These are phyloP conservation scores for Agrotis puta DNA, from an alignment of 2,888 invertebrate species.

Conservation along the genomic window DNA sequence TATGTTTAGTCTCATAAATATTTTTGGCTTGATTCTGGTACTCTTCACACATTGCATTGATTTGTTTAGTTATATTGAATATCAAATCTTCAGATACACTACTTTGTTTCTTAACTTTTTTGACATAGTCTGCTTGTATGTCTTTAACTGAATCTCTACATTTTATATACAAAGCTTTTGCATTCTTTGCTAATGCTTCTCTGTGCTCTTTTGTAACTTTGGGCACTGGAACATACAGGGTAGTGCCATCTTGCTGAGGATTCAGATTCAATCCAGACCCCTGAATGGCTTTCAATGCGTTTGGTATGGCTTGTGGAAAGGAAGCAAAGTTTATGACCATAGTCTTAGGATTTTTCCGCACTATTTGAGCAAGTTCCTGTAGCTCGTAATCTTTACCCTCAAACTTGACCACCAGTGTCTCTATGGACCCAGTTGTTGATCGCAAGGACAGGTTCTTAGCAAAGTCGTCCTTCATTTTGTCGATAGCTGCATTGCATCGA, in stretches of 20 bases:
- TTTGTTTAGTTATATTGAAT: conserved; percentile 93
- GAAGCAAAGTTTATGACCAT: conserved; percentile 95
- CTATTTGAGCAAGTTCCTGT: conserved; percentile 97
- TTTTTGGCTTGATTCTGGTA: conserved; percentile 89
- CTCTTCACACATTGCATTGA: conserved; percentile 93
- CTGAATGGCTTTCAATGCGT: conserved; percentile 94
- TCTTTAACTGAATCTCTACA: conserved; percentile 95
- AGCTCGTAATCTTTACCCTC: conserved; percentile 95
- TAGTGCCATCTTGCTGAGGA: conserved; percentile 98
- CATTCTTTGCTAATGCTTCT: conserved; percentile 96
- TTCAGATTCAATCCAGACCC: conserved; percentile 97
- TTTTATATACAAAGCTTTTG: conserved; percentile 95
- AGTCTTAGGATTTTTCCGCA: conserved; percentile 96
- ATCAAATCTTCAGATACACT: conserved; percentile 93
- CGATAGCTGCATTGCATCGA: conserved; percentile 93
- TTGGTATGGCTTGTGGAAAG: conserved; percentile 96
- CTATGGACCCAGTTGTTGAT: conserved; percentile 95
- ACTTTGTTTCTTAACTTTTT: conserved; percentile 93
- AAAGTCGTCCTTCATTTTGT: conserved; percentile 95
- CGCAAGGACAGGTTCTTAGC: conserved; percentile 95
- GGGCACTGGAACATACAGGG: conserved; percentile 96
- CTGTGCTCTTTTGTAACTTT: conserved; percentile 98
- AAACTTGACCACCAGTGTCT: conserved; percentile 93
- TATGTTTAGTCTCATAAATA: conserved; percentile 92
- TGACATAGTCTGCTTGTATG: conserved; percentile 93